phyloP scores from a whole-genome alignment of 2,113 vertebrate genomes.

The Oncorhynchus gorbuscha region DNA sequence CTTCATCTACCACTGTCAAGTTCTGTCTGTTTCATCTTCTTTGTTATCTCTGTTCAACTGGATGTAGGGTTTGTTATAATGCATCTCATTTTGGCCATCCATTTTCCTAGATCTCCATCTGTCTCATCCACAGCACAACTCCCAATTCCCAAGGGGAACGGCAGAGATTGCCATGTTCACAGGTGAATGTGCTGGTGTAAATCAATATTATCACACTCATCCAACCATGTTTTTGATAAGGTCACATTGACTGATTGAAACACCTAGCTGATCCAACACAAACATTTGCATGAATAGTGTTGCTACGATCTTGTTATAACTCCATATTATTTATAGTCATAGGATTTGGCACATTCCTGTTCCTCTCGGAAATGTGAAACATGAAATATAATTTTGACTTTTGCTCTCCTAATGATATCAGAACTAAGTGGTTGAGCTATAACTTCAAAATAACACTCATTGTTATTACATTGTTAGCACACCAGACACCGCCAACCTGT shows the following conservation, averaged over 20 bases:
- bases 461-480: conserved; percentile 13
- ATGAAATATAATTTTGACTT: neutral
- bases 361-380: neutral
- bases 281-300: neutral
- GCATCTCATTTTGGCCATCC: no score
- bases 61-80: no score
- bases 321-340: conserved; percentile 23
- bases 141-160: no score
- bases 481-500: neutral
- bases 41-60: no score
- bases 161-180: no score
- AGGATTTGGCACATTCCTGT: neutral
- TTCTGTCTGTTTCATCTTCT: no score
- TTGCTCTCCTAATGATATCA: neutral
- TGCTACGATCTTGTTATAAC: neutral
- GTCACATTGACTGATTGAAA: conserved; percentile 15
- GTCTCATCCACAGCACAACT: no score
- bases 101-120: no score
- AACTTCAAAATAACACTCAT: conserved; percentile 23
- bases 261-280: neutral
- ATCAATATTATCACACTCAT: neutral
- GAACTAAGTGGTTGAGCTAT: conserved; percentile 9
- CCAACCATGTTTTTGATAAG: neutral
- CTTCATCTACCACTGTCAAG: neutral
- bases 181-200: no score